Conservation (phyloP, 2,888 invertebrate genomes). For the Apamea monoglypha region DNA sequence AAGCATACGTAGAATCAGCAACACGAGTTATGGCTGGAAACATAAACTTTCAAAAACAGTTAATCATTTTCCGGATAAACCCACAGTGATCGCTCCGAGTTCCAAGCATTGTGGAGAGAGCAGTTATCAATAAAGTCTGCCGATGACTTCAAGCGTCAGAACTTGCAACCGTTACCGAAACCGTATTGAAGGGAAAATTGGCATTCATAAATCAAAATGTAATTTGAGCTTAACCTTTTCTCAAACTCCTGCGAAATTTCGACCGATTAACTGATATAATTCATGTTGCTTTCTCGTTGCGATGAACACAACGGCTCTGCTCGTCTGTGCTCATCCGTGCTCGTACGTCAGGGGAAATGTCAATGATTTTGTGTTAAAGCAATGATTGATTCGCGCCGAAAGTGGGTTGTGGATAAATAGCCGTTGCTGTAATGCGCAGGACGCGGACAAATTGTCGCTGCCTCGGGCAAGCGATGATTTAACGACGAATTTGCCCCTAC, state of each 20-base stretch:
- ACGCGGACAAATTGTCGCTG: conserved; percentile 71
- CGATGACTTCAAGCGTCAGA: conserved; percentile 55
- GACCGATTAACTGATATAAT: conserved; percentile 79
- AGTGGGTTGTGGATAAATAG: conserved; percentile 68
- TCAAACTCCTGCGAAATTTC: conserved; percentile 71
- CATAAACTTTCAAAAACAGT: conserved; percentile 27
- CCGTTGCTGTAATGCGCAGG: conserved; percentile 50
- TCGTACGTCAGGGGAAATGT: conserved; percentile 72
- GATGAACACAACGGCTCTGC: conserved; percentile 71
- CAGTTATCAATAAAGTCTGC: conserved; percentile 52
- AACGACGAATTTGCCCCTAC: conserved; percentile 70
- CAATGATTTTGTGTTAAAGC: conserved; percentile 76
- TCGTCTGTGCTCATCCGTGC: conserved; percentile 23
- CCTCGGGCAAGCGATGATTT: conserved; percentile 70
- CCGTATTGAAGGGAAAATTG: conserved; percentile 78
- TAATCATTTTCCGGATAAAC: conserved; percentile 44
- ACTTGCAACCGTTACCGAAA: conserved; percentile 66
- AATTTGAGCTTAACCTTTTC: conserved; percentile 80
- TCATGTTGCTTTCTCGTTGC: conserved; percentile 71
- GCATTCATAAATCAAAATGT: conserved; percentile 80
- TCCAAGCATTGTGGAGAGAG: conserved; percentile 45
- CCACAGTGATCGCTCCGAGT: conserved; percentile 46
- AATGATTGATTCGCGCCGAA: conserved; percentile 73
- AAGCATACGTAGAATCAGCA: conserved; percentile 9
- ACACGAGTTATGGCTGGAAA: conserved; percentile 21